Base-by-base conservation (phyloP, 2,797 vertebrate species). In the Champsocephalus gunnari region DNA sequence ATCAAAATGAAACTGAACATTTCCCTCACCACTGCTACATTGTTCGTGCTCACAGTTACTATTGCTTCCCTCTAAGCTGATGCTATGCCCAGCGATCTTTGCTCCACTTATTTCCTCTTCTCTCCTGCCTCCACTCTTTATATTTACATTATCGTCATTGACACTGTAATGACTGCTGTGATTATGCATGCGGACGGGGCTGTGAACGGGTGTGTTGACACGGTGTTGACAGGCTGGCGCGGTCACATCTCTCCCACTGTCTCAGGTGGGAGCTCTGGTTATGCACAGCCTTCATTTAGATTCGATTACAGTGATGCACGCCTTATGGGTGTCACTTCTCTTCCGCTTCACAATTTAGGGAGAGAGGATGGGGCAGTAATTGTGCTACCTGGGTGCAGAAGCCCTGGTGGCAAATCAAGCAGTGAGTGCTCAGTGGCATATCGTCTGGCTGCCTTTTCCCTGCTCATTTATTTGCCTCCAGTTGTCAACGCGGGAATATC, bases 251-350 rank as follows among this genome's bases (percentile, higher is more conserved):
- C 85, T 90, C 74, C 87, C 86, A 82, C 83, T 89, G 91, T 94
- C 95, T 93, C 95, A 95, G 95, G 94, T 95, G 95, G 88, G 89
- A 90, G 90, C 90, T 80, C 87, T 89, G 87, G 89, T 91, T 89
- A 89, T 92, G 93, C 93, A 85, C 87, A 89, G 90, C 83, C 92
- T 95, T 95, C 95, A 95, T 96, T 96, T 95, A 95, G 93, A 94
- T 94, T 95, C 93, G 92, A 96, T 96, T 95, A 95, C 90, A 90
- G 92, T 95, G 95, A 96, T 92, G 93, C 90, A 90, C 87, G 89
- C 93, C 94, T 93, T 94, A 94, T 93, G 93, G 93, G 92, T 96
- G 95, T 96, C 95, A 95, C 93, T 96, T 95, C 94, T 92, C 93
- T 93, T 96, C 93, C 92, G 87, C 92, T 94, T 96, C 95, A 95